Percentiles rank a stretch among this genome's conserved stretches.
Evolutionary conservation across 1,140 invertebrate genomes (phyloP).

Genomic region (Wiebesia pumilae): DNA sequence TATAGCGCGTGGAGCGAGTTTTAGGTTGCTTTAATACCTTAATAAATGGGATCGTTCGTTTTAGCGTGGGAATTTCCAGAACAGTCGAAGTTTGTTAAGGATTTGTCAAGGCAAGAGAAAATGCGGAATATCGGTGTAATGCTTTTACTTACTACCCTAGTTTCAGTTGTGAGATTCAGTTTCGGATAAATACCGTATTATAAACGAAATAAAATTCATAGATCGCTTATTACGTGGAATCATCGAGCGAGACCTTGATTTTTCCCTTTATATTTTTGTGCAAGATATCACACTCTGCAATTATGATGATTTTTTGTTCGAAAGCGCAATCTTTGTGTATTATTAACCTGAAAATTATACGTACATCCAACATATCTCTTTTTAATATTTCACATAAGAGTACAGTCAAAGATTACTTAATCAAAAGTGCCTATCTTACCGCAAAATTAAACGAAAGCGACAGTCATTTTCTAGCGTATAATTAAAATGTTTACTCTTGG

Average conservation of each 20-base stretch:
- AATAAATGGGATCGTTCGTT: too few species aligned
- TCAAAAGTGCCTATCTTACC: not conserved
- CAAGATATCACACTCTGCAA: not conserved
- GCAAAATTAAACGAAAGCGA: not conserved
- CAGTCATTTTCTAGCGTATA: not conserved
- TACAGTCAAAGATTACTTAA: not conserved
- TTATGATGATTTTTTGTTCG: not conserved
- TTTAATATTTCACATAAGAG: not conserved
- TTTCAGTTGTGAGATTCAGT: not conserved
- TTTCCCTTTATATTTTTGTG: not conserved
- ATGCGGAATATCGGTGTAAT: too few species aligned
- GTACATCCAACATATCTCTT: not conserved
- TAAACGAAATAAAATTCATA: not conserved
- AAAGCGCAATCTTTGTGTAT: not conserved
- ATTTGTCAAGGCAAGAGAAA: too few species aligned
- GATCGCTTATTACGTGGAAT: not conserved
- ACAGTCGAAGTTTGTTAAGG: too few species aligned
- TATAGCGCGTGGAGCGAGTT: not conserved
- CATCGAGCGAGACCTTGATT: not conserved
- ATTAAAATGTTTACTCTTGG: not conserved
- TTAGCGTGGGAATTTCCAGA: too few species aligned
- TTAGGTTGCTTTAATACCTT: too few species aligned
- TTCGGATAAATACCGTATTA: not conserved
- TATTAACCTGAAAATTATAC: not conserved
- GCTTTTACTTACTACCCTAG: too few species aligned